Conservation (phyloP, 2,797 vertebrate genomes). For the Acrossocheilus fasciatus region DNA sequence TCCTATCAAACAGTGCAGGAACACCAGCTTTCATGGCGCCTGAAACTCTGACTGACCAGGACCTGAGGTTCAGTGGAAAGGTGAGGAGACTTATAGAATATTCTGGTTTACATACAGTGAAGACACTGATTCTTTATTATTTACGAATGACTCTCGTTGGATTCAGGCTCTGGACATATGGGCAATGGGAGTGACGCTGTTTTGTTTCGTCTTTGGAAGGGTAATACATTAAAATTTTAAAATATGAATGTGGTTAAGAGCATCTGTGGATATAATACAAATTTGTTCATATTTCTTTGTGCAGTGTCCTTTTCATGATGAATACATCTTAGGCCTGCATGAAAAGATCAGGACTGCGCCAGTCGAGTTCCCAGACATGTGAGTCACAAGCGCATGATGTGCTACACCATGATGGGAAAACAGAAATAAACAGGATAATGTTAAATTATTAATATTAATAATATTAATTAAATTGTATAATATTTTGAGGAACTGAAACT, state of each 20-base stretch:
- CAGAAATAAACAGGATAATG: too few relatives aligned
- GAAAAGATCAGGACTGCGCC: conserved; percentile 90
- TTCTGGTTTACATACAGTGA: not conserved
- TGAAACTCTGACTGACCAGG: conserved; percentile 86
- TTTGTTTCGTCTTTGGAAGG: conserved; percentile 94
- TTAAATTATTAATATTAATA: too few relatives aligned
- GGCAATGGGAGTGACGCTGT: conserved; percentile 95
- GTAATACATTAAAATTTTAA: conserved; percentile 72
- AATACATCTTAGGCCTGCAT: conserved; percentile 90
- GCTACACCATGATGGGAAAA: too few relatives aligned
- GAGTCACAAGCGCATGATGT: conserved; percentile 67
- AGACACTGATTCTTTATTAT: not conserved
- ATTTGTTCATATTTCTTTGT: conserved; percentile 12
- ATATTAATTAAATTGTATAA: too few relatives aligned
- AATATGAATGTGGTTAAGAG: not conserved
- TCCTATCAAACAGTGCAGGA: conserved; percentile 89
- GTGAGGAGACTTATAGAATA: conserved; percentile 68
- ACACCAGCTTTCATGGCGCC: conserved; percentile 98
- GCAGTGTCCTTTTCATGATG: conserved; percentile 96
- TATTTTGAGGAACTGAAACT: too few relatives aligned
- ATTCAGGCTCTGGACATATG: conserved; percentile 94
- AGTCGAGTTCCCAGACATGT: conserved; percentile 90
- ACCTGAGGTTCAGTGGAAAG: conserved; percentile 93
- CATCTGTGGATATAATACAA: not conserved
- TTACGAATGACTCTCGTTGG: conserved; percentile 47